These are phyloP conservation scores for Scophthalmus maximus DNA, from an alignment of 2,113 vertebrate genomes.

Conservation along the genomic window DNA sequence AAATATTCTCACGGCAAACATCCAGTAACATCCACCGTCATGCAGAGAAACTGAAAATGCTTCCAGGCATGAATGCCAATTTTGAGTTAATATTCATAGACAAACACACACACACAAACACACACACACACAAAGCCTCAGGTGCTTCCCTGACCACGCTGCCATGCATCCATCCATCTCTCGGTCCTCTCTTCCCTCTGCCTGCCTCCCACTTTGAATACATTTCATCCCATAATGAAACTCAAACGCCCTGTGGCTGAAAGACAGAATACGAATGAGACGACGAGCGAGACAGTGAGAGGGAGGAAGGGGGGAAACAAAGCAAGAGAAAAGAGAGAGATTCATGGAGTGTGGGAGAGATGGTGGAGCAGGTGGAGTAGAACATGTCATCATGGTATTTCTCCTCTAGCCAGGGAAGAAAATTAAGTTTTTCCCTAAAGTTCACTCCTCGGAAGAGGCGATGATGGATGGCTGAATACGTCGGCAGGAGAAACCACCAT, in stretches of 20 bases:
- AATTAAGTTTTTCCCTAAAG: conserved; percentile 60
- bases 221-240: conserved; percentile 70
- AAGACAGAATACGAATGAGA: conserved; percentile 42
- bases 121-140: conserved; percentile 37
- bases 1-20: conserved; percentile 16
- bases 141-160: conserved; percentile 64
- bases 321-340: conserved; percentile 7
- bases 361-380: conserved; percentile 24
- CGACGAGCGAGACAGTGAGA: conserved; percentile 1
- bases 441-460: conserved; percentile 44
- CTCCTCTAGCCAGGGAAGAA: conserved; percentile 32
- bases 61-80: conserved; percentile 63
- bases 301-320: too few species aligned
- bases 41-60: conserved; percentile 34
- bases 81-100: conserved; percentile 61
- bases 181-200: conserved; percentile 44
- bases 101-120: conserved; percentile 30
- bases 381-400: conserved; percentile 46
- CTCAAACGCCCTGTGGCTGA: conserved; percentile 50
- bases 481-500: conserved; percentile 39
- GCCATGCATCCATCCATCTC: conserved; percentile 57
- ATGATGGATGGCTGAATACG: conserved; percentile 69
- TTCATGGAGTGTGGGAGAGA: background rate
- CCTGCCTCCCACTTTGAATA: conserved; percentile 67
- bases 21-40: background rate